Evolutionary conservation across 1,140 invertebrate genomes (phyloP).

Genomic region (Papilio polytes): DNA sequence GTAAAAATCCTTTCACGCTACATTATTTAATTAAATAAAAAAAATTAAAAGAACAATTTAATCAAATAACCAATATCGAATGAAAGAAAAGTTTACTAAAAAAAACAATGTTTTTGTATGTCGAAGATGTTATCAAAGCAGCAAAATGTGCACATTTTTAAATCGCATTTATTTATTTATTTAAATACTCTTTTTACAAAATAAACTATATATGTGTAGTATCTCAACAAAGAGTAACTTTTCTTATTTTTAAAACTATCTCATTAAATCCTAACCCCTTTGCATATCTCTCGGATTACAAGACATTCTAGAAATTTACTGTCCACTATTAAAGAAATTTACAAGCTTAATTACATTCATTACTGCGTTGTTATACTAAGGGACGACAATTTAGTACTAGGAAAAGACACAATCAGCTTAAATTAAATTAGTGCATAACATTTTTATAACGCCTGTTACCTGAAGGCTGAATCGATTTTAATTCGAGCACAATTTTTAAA

Average conservation of each 20-base stretch:
- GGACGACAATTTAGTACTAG: background rate
- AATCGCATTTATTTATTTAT: background rate
- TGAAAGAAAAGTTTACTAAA: background rate
- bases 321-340: background rate
- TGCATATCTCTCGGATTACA: conserved; percentile 4
- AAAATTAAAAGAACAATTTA: background rate
- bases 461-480: too few relatives aligned
- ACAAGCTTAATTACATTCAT: conserved; percentile 18
- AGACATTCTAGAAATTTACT: conserved; percentile 16
- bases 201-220: background rate
- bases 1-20: background rate
- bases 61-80: background rate
- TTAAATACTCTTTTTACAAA: too few relatives aligned
- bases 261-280: background rate
- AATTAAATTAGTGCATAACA: too few relatives aligned
- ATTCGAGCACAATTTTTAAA: background rate
- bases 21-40: background rate
- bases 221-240: background rate
- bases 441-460: too few relatives aligned
- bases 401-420: too few relatives aligned
- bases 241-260: background rate
- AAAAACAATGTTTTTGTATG: background rate
- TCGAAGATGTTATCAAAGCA: background rate
- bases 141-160: background rate
- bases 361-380: background rate